A percentile compares a stretch with the other conserved stretches of the same genome.
These are phyloP conservation scores for Oophaga sylvatica DNA, from an alignment of 2,797 vertebrate species.

Conservation along the genomic window DNA sequence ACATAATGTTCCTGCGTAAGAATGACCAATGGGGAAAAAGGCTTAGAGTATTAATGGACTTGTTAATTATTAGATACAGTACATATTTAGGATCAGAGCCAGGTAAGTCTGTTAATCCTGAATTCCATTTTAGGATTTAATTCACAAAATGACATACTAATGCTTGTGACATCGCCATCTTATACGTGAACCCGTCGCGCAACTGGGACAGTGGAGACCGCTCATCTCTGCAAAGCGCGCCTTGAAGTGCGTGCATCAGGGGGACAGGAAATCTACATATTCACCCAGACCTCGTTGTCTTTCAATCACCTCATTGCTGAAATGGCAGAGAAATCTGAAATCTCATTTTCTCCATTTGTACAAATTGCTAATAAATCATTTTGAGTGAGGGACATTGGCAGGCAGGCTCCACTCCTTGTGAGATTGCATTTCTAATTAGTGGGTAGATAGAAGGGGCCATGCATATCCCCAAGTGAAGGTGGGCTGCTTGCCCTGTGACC, in stretches of 20 bases:
- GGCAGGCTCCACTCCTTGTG: constrained; percentile 77
- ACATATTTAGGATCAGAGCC: constrained; percentile 10
- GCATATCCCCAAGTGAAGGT: constrained; percentile 62
- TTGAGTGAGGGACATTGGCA: constrained; percentile 81
- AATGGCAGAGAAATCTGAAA: constrained; percentile 93
- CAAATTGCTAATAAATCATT: constrained; percentile 93
- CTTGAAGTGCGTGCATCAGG: constrained; percentile 9
- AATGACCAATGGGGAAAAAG: constrained; percentile 9
- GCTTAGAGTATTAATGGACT: constrained; percentile 12
- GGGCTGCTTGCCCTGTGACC: constrained; percentile 60
- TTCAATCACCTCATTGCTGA: constrained; percentile 94
- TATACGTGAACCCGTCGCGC: constrained; percentile 41
- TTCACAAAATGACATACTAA: constrained; percentile 35
- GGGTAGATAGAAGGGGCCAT: constrained; percentile 68
- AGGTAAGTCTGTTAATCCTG: constrained; percentile 25
- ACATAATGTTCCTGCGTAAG: background rate
- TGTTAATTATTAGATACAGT: background rate
- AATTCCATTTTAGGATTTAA: constrained; percentile 37
- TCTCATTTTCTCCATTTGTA: constrained; percentile 90
- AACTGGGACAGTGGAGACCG: constrained; percentile 14
- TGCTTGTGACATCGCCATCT: constrained; percentile 36
- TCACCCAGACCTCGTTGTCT: constrained; percentile 94
- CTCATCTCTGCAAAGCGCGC: constrained; percentile 36
- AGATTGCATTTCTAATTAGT: constrained; percentile 90
- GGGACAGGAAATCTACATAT: constrained; percentile 82